Base-by-base conservation (phyloP, 2,113 vertebrate genomes). In the Sander lucioperca region DNA sequence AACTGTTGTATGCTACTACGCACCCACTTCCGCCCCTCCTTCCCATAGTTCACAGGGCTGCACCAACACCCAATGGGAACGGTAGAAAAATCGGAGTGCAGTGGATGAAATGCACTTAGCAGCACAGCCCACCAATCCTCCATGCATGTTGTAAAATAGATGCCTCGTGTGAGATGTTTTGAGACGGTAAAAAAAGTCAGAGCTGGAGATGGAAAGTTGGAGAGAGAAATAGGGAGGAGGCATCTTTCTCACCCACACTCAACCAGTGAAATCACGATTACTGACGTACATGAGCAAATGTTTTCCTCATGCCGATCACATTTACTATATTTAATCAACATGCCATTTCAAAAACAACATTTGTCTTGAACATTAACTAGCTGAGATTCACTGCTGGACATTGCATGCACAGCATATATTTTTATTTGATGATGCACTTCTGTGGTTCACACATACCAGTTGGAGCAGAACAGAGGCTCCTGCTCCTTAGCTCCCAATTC, bases 41-140 rank as follows among this genome's bases (percentile, higher is more conserved):
- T 66, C 47, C 27, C 56, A 58, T 18, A 36, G 65, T 19, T 65
- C 39, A 50, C 57, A 43, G 19, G 56, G 57, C 16, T 45, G 68
- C 59, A 79, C 69, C 43, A 9, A 85, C 48, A 72, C 68, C 64
- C 63, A 30, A 70, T 39, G 36, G 66, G 33, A 82, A 70, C 74
- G 81, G 68, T 70, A 58, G 74, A 54, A 86, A 86, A 80, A 58
- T 65, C 64, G 10, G 14, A n/a, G 54, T 67, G 83, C 50, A 62
- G 58, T 58, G 57, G 61, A 71, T 33, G 19, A 75, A 75, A 88
- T 73, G 77, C 74, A 70, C 48, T 79, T 88, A 30, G 45, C 47
- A 0, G 57, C 70, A 9, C 79, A 58, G 51, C 61, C 19, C 21
- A 75, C 51, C n/a, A n/a, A 69, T 56, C 30, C 39, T 74, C 43